A percentile compares a stretch with the other conserved stretches of the same genome.
Evolutionary conservation across 53 echinoderm and acorn worm genomes (phyloP).

Genomic region (Paelopatides confundens): DNA sequence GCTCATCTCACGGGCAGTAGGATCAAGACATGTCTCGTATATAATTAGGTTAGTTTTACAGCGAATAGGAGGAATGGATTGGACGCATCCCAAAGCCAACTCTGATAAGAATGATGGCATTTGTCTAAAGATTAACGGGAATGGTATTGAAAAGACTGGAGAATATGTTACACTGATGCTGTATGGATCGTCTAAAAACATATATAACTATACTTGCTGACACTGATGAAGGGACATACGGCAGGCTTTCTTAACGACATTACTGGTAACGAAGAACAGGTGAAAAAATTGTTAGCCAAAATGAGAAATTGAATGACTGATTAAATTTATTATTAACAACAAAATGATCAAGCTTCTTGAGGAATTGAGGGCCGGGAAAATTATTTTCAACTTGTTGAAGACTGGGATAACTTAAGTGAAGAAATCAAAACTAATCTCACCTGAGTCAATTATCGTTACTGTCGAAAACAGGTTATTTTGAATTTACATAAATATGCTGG

Average conservation of each 20-base stretch:
- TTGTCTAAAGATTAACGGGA: conserved; percentile 64
- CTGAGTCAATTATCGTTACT: conserved; percentile 65
- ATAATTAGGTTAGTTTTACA: conserved; percentile 66
- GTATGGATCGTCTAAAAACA: conserved; percentile 78
- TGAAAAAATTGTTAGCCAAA: conserved; percentile 44
- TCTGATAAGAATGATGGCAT: conserved; percentile 59
- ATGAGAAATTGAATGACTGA: conserved; percentile 84
- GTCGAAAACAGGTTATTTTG: conserved; percentile 62
- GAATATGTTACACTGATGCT: conserved; percentile 46
- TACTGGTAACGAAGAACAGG: not conserved
- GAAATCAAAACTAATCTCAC: conserved; percentile 54
- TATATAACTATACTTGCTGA: conserved; percentile 58
- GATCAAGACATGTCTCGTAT: conserved; percentile 66
- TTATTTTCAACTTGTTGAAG: not conserved
- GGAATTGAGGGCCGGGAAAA: conserved; percentile 59
- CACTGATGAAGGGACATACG: conserved; percentile 64
- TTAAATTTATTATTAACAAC: conserved; percentile 76
- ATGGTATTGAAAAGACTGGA: conserved; percentile 28
- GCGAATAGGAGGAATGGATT: conserved; percentile 49
- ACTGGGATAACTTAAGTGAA: conserved; percentile 8
- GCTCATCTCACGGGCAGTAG: conserved; percentile 60
- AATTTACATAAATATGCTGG: conserved; percentile 69
- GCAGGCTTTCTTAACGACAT: not conserved
- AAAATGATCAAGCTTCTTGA: conserved; percentile 47
- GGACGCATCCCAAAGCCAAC: conserved; percentile 73